Percentiles rank a stretch among this genome's conserved stretches.
phyloP scores from a whole-genome alignment of 2,888 invertebrate species.

The Pristionchus arcanus region DNA sequence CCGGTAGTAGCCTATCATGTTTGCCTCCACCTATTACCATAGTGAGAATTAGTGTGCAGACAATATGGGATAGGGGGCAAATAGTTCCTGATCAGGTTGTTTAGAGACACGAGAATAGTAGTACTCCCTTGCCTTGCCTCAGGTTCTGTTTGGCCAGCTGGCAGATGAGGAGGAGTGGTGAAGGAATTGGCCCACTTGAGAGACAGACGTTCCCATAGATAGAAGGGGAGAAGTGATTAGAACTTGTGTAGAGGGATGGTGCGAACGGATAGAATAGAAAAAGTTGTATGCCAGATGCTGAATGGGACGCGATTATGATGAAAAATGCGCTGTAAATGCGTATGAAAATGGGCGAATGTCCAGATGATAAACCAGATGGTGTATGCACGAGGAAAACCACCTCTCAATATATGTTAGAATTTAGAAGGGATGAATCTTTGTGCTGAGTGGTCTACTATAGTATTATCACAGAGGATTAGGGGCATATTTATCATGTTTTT shows the following conservation, averaged over 20 bases:
- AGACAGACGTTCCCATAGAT: constrained; percentile 19
- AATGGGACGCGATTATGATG: background rate
- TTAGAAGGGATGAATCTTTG: background rate
- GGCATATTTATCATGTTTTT: too few relatives aligned
- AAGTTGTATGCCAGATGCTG: background rate
- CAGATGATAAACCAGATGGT: background rate
- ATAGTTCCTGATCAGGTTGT: constrained; percentile 16
- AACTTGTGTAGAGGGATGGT: background rate
- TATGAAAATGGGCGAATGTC: background rate
- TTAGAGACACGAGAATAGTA: constrained; percentile 9
- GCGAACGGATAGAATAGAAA: background rate
- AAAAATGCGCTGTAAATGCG: background rate
- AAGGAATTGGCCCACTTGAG: constrained; percentile 19
- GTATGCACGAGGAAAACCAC: background rate
- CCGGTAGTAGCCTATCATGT: background rate
- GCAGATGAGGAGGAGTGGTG: background rate
- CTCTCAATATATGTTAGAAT: background rate
- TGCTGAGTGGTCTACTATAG: background rate
- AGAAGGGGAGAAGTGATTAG: background rate
- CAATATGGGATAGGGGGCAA: constrained; percentile 6
- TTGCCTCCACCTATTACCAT: constrained; percentile 3
- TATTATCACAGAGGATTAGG: background rate
- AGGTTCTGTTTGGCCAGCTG: constrained; percentile 41
- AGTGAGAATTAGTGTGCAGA: constrained; percentile 38
- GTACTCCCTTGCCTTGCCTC: background rate